A percentile compares a stretch with the other conserved stretches of the same genome.
phyloP scores from a whole-genome alignment of 2,888 invertebrate species.

The Callyntrura guangdongensis region DNA sequence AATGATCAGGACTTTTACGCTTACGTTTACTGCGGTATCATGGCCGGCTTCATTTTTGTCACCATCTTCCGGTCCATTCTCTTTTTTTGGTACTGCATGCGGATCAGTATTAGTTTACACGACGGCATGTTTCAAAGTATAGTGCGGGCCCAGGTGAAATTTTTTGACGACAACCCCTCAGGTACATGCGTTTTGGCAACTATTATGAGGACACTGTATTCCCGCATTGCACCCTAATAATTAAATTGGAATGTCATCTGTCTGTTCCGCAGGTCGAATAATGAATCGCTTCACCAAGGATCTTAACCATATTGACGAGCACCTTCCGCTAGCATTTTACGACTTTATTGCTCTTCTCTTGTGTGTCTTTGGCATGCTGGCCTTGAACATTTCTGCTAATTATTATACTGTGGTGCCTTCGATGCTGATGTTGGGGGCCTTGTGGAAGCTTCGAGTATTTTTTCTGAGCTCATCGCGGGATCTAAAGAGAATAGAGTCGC shows the following conservation, averaged over 20 bases:
- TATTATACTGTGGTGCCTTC: constrained; percentile 87
- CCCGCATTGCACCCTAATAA: too few relatives aligned
- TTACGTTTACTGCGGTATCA: constrained; percentile 68
- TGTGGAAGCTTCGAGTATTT: constrained; percentile 91
- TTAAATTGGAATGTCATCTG: too few relatives aligned
- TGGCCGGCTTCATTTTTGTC: constrained; percentile 44
- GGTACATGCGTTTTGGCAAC: too few relatives aligned
- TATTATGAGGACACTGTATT: too few relatives aligned
- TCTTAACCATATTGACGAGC: constrained; percentile 91
- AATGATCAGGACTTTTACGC: constrained; percentile 66
- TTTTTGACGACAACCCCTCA: constrained; percentile 71
- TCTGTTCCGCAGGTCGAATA: constrained; percentile 88
- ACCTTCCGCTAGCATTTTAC: constrained; percentile 89
- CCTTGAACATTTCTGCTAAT: constrained; percentile 86
- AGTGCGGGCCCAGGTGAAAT: constrained; percentile 69
- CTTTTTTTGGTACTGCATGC: constrained; percentile 75
- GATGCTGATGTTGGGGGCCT: constrained; percentile 89
- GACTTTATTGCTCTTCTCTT: constrained; percentile 89
- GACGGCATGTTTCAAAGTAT: constrained; percentile 72
- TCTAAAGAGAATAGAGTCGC: constrained; percentile 88
- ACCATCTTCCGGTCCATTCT: constrained; percentile 54
- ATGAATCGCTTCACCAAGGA: constrained; percentile 88
- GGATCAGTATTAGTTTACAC: constrained; percentile 73
- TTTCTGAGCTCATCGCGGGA: constrained; percentile 93
- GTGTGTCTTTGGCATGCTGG: constrained; percentile 86